These are phyloP conservation scores for Microplitis manilae DNA, from an alignment of 2,888 invertebrate genomes.

Conservation along the genomic window DNA sequence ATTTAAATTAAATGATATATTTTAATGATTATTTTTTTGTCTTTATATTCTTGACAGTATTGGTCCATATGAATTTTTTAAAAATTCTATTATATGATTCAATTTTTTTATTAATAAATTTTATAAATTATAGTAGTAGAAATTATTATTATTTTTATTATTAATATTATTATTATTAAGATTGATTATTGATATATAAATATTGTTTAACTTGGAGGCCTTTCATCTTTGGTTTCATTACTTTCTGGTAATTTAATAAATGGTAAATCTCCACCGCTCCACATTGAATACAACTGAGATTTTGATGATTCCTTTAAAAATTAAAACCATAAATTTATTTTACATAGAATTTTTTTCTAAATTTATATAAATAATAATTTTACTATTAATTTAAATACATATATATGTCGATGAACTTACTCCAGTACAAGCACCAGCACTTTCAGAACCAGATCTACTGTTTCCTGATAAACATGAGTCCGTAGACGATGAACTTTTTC, in stretches of 20 bases:
- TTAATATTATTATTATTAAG: constrained; percentile 18
- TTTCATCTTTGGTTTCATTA: constrained; percentile 67
- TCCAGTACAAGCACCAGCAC: constrained; percentile 71
- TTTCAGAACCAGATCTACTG: constrained; percentile 74
- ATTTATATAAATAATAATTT: neutral
- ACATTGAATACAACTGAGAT: constrained; percentile 72
- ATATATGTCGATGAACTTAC: constrained; percentile 54
- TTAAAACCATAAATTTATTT: neutral
- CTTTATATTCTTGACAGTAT: neutral
- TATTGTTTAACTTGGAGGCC: constrained; percentile 55
- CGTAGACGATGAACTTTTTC: constrained; percentile 77
- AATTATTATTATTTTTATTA: constrained; percentile 19
- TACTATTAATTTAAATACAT: neutral
- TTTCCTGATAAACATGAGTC: constrained; percentile 77
- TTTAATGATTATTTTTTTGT: neutral
- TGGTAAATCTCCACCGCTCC: constrained; percentile 72
- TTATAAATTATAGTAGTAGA: neutral
- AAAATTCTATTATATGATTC: neutral
- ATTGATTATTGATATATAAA: constrained; percentile 48
- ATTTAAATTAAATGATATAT: constrained; percentile 11
- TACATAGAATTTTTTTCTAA: neutral
- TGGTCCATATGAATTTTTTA: constrained; percentile 12
- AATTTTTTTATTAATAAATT: neutral
- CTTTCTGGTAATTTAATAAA: constrained; percentile 72
- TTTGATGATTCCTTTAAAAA: constrained; percentile 66